Conservation (phyloP, 1,140 invertebrate genomes). For the Cotesia typhae region DNA sequence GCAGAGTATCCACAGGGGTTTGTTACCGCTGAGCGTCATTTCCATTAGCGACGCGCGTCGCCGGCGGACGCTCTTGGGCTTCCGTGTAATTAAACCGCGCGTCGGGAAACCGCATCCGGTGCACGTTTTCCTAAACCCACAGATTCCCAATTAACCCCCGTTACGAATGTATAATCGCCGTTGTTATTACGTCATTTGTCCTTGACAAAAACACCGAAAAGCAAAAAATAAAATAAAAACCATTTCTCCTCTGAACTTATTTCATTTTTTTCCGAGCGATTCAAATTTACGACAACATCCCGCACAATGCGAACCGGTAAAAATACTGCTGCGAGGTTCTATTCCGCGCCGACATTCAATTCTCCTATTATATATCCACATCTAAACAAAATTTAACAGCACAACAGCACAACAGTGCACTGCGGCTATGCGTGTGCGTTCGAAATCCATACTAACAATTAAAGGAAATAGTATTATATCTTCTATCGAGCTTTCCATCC, state of each 20-base stretch:
- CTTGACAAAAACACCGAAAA: background rate
- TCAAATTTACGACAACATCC: too few species aligned
- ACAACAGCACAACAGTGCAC: background rate
- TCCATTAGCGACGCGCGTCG: slow-evolving; percentile 23
- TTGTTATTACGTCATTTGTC: slow-evolving; percentile 22
- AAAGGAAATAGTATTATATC: slow-evolving; percentile 18
- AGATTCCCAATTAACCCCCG: slow-evolving; percentile 27
- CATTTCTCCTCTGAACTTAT: too few species aligned
- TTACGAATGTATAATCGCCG: slow-evolving; percentile 21
- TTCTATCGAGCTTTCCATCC: background rate
- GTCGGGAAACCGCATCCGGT: slow-evolving; percentile 24
- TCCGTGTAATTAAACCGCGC: slow-evolving; percentile 29
- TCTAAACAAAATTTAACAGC: background rate
- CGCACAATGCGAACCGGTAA: too few species aligned
- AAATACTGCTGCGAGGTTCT: too few species aligned
- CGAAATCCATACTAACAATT: slow-evolving; percentile 23
- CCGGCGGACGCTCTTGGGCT: slow-evolving; percentile 27
- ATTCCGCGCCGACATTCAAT: too few species aligned
- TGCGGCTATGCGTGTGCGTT: background rate
- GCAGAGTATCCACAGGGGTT: background rate
- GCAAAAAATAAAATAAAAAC: background rate
- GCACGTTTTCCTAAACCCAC: slow-evolving; percentile 26
- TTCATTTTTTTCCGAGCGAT: too few species aligned
- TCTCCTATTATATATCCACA: too few species aligned
- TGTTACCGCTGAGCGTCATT: slow-evolving; percentile 23